phyloP scores from a whole-genome alignment of 1,140 invertebrate genomes.

The Lordiphosa collinella region DNA sequence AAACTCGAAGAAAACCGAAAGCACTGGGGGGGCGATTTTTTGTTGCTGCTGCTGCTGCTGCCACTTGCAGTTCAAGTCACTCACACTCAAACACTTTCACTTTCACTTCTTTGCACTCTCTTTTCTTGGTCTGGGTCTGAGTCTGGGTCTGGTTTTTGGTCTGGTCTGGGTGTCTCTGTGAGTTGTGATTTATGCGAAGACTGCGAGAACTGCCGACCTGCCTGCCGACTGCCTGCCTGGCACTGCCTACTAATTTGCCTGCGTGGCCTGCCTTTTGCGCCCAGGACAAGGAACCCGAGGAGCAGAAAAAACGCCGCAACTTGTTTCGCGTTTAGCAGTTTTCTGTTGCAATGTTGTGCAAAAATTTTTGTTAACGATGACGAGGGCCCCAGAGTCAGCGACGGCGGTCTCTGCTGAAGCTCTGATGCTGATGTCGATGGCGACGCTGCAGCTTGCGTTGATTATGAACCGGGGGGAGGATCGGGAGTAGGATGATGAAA shows the following conservation, averaged over 20 bases:
- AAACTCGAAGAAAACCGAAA: conserved; percentile 9
- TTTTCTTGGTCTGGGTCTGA: conserved; percentile 26
- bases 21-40: conserved; percentile 12
- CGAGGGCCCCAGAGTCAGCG: conserved; percentile 47
- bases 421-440: conserved; percentile 20
- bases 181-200: conserved; percentile 71
- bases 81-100: conserved; percentile 40
- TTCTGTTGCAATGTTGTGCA: conserved; percentile 78
- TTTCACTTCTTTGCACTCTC: conserved; percentile 50
- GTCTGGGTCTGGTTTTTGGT: conserved; percentile 20
- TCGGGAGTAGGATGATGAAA: conserved; percentile 32
- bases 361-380: conserved; percentile 72
- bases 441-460: conserved; percentile 58
- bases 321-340: conserved; percentile 79
- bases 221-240: conserved; percentile 61
- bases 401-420: conserved; percentile 50
- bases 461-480: conserved; percentile 33
- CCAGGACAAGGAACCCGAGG: conserved; percentile 59
- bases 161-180: conserved; percentile 8
- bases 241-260: conserved; percentile 58
- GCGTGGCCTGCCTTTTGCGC: conserved; percentile 33
- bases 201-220: conserved; percentile 57
- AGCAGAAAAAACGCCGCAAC: conserved; percentile 78
- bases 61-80: conserved; percentile 65
- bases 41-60: conserved; percentile 2